Percentiles rank a stretch among this genome's conserved stretches.
Evolutionary conservation across 2,113 vertebrate species (phyloP).

Genomic region (Rhipidura dahli): DNA sequence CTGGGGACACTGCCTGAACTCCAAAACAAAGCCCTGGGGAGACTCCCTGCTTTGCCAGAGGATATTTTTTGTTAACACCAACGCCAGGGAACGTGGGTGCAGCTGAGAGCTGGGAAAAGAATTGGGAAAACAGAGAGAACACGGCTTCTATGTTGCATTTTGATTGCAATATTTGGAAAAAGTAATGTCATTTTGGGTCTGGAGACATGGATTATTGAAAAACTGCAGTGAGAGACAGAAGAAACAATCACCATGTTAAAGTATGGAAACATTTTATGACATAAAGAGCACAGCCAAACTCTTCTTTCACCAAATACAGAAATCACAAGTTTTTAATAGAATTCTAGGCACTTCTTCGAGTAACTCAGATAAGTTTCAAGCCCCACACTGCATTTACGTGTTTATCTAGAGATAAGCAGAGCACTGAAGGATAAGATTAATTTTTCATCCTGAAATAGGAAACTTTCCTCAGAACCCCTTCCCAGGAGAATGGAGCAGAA

Average conservation of each 20-base stretch:
- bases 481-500: not conserved
- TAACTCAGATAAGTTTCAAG: not conserved
- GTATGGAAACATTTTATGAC: not conserved
- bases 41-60: not conserved
- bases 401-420: not conserved
- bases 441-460: not conserved
- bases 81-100: not conserved
- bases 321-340: not conserved
- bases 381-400: rapidly evolving
- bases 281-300: not conserved
- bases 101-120: not conserved
- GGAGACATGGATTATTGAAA: not conserved
- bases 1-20: not conserved
- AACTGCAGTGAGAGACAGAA: not conserved
- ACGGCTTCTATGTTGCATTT: not conserved
- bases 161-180: not conserved
- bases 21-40: not conserved
- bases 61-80: not conserved
- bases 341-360: not conserved
- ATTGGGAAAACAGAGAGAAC: not conserved
- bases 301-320: not conserved
- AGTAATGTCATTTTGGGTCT: not conserved
- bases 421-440: not conserved
- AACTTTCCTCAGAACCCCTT: not conserved
- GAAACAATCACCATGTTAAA: not conserved